Base-by-base conservation (phyloP, 2,888 invertebrate genomes). In the Apantesis nais region DNA sequence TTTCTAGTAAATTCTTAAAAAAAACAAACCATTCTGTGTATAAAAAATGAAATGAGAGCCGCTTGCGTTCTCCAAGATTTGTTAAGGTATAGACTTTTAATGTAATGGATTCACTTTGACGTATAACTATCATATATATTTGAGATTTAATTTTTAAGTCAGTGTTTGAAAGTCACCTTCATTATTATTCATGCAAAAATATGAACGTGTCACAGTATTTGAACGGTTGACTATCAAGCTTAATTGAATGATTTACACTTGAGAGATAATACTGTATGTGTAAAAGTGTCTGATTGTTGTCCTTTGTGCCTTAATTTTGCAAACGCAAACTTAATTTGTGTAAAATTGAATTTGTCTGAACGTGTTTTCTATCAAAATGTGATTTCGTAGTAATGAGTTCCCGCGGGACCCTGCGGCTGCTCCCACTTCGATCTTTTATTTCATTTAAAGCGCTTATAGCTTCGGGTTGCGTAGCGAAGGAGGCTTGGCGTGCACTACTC, bases 301-400 rank as follows among this genome's bases (percentile, higher is more conserved):
- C 25, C 31, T 67, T 67, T 61, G 61, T 61, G 31, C 31, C 31
- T 44, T 31, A 22, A 61, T 44, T 67, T 61, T 61, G 25, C 39
- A n/a, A 44, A 68, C 58, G 41, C 55, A 55, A 41, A 48, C 67
- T 68, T 16, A 63, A 64, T 63, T 68, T 58, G 34, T 48, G 34
- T 58, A 19, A 68, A 63, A 68, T 68, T 58, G n/a, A 68, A 68
- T 68, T 68, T 41, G 58, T 41, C n/a, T 68, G 29, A 68, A 62
- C 68, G 68, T 63, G 62, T 39, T 62, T 62, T 31, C 37, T 39
- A 63, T 68, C 62, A 55, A 37, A 62, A 68, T 63, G 31, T 11
- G 62, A 63, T 68, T 68, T 66, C 4, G 39, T 60, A 29, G 58
- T 39, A 66, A 29, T 66, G 60, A 58, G 31, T 22, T 60, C 29